Base-by-base conservation (phyloP, 2,888 invertebrate species). In the Phanerotoma sp. region DNA sequence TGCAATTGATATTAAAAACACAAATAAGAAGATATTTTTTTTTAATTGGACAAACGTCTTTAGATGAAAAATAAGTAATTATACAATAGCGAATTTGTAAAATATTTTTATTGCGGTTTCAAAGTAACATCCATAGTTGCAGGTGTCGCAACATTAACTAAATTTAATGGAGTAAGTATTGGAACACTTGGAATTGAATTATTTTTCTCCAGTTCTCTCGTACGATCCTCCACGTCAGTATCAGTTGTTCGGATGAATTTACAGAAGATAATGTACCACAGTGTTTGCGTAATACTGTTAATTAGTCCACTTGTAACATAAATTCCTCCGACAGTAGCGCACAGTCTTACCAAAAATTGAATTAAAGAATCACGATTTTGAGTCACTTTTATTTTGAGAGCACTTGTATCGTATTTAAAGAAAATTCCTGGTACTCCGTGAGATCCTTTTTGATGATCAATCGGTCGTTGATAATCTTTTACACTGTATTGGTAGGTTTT, bases 351-450 rank as follows among this genome's bases (percentile, higher is more conserved):
- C 53, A 89, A 80, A 74, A 98, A 94, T 74, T 91, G 88, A 37
- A 87, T 77, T 28, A 90, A 64, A 61, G 88, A 84, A 64, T 93
- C 92, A 54, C 88, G 82, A 70, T 92, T 87, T 72, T 92, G 90
- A 49, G 82, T 85, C 0, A 94, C 89, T 71, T 85, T 84, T 5
- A 97, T 88, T 80, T 91, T 92, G 40, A 97, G 78, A 0, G 96
- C 91, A 15, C 94, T 91, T 79, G 93, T 87, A 69, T 97, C 96
- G 75, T 97, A 97, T 77, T 96, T 96, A 66, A 97, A 89, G 75
- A 93, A 96, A 62, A 97, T 89, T 18, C 97, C 97, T 0, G 96
- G 93, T 16, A 93, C 87, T 1, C 96, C 96, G 71, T 96, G 96
- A 13, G 94, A 94, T 21, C 94, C 96, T 71, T 83, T 82, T 22